These are phyloP conservation scores for Acromyrmex charruanus DNA, from an alignment of 1,140 invertebrate genomes.

Conservation along the genomic window DNA sequence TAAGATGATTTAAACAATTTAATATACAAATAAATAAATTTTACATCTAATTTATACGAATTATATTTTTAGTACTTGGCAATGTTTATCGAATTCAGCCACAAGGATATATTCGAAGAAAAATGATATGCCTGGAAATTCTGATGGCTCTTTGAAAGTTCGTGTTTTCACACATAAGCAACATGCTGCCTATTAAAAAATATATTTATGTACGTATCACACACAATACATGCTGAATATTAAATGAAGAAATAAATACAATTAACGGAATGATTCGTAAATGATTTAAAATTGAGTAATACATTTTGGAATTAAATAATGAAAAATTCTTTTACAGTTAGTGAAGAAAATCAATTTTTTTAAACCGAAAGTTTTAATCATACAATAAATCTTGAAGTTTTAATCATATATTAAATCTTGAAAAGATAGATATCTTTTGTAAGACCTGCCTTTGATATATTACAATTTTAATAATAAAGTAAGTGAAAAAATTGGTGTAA, in stretches of 20 bases:
- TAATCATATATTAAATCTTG: not conserved
- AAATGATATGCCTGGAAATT: conserved; percentile 96
- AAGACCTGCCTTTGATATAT: not conserved
- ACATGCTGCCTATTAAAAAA: conserved; percentile 89
- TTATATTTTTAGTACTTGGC: conserved; percentile 83
- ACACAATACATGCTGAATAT: not conserved
- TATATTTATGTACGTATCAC: not conserved
- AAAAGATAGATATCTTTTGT: not conserved
- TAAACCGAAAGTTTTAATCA: not conserved
- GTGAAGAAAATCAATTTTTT: no score
- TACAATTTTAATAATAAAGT: not conserved
- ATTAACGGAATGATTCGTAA: not conserved
- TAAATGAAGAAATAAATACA: not conserved
- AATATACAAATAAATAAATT: not conserved
- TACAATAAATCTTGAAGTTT: not conserved
- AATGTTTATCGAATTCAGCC: conserved; percentile 96
- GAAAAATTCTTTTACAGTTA: no score
- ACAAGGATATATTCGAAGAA: conserved; percentile 99
- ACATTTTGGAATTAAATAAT: no score
- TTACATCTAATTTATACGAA: not conserved
- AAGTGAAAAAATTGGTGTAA: not conserved
- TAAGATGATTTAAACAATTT: not conserved
- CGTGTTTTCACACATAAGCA: conserved; percentile 91
- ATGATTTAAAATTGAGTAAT: not conserved
- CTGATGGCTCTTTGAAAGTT: conserved; percentile 90